Conservation (phyloP, 2,113 vertebrate species). For the mouse (Mus musculus) region DNA sequence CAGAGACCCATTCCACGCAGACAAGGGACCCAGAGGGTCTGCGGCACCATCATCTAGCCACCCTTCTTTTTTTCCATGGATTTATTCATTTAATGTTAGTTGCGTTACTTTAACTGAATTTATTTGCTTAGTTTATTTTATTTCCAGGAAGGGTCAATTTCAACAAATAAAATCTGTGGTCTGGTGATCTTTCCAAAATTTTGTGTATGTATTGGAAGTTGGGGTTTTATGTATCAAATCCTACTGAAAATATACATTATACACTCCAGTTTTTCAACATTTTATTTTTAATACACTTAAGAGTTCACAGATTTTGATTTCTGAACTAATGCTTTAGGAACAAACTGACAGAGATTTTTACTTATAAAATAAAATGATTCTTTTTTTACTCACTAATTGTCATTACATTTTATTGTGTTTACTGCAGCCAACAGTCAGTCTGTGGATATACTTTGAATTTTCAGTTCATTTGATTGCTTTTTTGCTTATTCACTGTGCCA, state of each 20-base stretch:
- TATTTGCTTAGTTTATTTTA: neutral
- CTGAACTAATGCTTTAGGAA: neutral
- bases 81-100: conserved; percentile 1
- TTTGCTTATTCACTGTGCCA: neutral
- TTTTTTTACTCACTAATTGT: neutral
- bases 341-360: neutral
- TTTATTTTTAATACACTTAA: conserved; percentile 39
- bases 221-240: neutral
- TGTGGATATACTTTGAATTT: conserved; percentile 43
- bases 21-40: no score
- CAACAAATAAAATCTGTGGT: conserved; percentile 8
- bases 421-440: conserved; percentile 5
- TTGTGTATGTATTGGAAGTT: neutral
- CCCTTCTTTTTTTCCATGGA: neutral
- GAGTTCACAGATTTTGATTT: conserved; percentile 32
- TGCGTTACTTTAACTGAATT: neutral
- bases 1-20: no score
- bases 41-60: neutral
- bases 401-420: conserved; percentile 23
- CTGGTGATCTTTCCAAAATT: conserved; percentile 18
- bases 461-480: neutral
- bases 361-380: neutral
- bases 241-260: conserved; percentile 25
- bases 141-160: conserved; percentile 26
- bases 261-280: neutral